Percentiles rank a stretch among this genome's conserved stretches.
Evolutionary conservation across 2,888 invertebrate genomes (phyloP).

Genomic region (Diarsia rubi): DNA sequence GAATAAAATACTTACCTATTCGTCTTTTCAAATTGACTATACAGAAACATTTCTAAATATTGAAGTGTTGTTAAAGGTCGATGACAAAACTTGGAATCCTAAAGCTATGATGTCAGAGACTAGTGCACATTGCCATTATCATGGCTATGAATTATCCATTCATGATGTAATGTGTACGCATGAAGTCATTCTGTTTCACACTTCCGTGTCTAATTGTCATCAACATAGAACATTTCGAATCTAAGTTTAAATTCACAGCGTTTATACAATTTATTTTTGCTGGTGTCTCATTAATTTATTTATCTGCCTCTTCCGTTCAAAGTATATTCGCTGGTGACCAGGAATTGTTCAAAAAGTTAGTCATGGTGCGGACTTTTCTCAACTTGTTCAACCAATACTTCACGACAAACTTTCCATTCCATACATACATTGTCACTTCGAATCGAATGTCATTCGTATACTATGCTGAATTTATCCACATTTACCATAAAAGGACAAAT

Average conservation of each 20-base stretch:
- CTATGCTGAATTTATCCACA: not conserved
- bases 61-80: conserved; percentile 27
- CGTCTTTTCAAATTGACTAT: not conserved
- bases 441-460: conserved; percentile 1
- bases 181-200: conserved; percentile 59
- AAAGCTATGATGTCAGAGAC: conserved; percentile 53
- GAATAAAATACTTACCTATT: conserved; percentile 12
- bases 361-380: conserved; percentile 50
- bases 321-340: conserved; percentile 12
- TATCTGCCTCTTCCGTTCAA: conserved; percentile 29
- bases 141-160: conserved; percentile 60
- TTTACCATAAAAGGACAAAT: conserved; percentile 13
- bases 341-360: conserved; percentile 36
- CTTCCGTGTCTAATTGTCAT: conserved; percentile 54
- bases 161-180: conserved; percentile 62
- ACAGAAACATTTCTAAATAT: not conserved
- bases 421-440: not conserved
- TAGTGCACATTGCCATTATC: conserved; percentile 59
- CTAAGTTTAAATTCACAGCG: not conserved
- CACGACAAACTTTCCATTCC: conserved; percentile 1
- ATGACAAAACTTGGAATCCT: conserved; percentile 48
- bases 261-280: conserved; percentile 2
- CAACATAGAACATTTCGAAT: conserved; percentile 25
- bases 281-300: conserved; percentile 1
- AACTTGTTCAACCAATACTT: conserved; percentile 37